A percentile compares a stretch with the other conserved stretches of the same genome.
These are phyloP conservation scores for Frankliniella fusca DNA, from an alignment of 2,888 invertebrate genomes.

Conservation along the genomic window DNA sequence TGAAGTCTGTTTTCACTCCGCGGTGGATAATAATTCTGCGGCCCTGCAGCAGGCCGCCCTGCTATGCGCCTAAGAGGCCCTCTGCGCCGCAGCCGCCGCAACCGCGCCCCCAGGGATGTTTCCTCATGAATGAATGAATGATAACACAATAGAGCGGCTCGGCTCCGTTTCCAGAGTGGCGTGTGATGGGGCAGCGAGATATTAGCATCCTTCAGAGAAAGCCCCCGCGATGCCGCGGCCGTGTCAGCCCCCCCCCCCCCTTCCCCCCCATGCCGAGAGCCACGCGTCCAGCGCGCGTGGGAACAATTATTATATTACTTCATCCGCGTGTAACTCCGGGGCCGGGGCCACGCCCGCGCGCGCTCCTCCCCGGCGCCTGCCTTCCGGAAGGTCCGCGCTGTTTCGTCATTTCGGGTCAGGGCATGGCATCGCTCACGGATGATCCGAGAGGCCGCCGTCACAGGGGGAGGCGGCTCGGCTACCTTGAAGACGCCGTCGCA, in stretches of 20 bases:
- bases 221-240: neutral
- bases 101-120: neutral
- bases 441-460: neutral
- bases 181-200: neutral
- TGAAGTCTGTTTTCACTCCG: no score
- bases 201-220: slow-evolving; percentile 22
- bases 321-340: neutral
- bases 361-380: neutral
- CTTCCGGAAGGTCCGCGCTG: neutral
- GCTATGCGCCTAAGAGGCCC: neutral
- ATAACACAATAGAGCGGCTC: slow-evolving; percentile 11
- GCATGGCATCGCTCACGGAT: neutral
- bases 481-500: slow-evolving; percentile 16
- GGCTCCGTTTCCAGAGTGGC: slow-evolving; percentile 12
- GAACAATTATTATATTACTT: slow-evolving; percentile 19
- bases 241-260: neutral
- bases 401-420: neutral
- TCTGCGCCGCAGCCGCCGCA: neutral
- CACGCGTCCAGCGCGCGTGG: slow-evolving; percentile 17
- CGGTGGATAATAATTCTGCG: no score
- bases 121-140: slow-evolving; percentile 25
- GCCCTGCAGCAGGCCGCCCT: no score
- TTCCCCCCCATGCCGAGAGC: neutral
- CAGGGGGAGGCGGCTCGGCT: neutral
- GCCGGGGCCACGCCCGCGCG: neutral